Conservation (phyloP, 2,797 vertebrate species). For the Sarcophilus harrisii region DNA sequence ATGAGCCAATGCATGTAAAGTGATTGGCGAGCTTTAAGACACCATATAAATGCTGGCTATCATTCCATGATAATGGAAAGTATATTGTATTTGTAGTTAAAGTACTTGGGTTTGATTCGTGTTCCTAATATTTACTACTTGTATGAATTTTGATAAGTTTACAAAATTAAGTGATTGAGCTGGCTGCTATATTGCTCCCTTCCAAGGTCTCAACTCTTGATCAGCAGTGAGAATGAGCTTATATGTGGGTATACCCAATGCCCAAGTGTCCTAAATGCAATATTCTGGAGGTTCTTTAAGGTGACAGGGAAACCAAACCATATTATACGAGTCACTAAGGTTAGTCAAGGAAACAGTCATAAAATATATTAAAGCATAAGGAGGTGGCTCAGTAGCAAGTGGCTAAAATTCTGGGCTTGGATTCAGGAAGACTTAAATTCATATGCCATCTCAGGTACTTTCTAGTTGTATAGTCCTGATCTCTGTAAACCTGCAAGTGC, state of each 20-base stretch:
- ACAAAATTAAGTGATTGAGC: background rate
- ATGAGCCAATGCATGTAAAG: background rate
- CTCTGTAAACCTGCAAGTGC: too few relatives aligned
- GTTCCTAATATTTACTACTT: background rate
- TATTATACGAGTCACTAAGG: background rate
- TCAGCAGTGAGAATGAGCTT: background rate
- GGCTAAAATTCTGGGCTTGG: background rate
- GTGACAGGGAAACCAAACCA: background rate
- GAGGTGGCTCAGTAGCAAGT: too few relatives aligned
- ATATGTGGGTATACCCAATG: background rate
- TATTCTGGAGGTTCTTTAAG: background rate
- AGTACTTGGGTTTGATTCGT: background rate
- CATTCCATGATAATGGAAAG: background rate
- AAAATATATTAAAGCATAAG: background rate
- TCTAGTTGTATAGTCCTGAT: background rate
- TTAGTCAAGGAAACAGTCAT: background rate
- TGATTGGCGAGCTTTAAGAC: background rate
- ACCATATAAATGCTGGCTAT: background rate
- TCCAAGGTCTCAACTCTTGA: background rate
- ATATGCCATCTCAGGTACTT: background rate
- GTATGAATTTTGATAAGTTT: background rate
- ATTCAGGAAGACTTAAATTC: background rate
- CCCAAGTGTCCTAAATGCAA: background rate
- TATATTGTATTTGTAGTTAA: background rate
- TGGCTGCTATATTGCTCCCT: background rate